phyloP scores from a whole-genome alignment of 1,140 invertebrate genomes.

The Meloidogyne hapla region DNA sequence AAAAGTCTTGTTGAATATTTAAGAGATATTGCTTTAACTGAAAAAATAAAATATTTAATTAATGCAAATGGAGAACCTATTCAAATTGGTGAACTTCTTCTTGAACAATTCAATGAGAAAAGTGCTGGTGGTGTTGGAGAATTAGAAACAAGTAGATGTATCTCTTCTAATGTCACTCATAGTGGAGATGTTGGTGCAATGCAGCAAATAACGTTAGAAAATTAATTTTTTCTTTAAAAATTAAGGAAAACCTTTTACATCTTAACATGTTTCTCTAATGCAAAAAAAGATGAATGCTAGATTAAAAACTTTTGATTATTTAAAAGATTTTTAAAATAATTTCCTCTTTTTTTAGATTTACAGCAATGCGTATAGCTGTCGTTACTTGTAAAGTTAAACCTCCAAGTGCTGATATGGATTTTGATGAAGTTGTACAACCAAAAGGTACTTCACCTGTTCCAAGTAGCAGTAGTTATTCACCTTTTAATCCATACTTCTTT shows the following conservation, averaged over 20 bases:
- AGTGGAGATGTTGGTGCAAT: constrained; percentile 61
- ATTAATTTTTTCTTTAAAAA: background rate
- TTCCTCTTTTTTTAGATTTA: constrained; percentile 42
- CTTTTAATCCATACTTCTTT: constrained; percentile 12
- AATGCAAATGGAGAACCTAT: constrained; percentile 52
- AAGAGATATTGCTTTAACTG: constrained; percentile 49
- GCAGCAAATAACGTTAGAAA: constrained; percentile 56
- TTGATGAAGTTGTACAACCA: constrained; percentile 29
- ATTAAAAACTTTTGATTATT: too few species aligned
- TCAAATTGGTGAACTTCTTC: constrained; percentile 52
- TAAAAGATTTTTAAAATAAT: too few species aligned
- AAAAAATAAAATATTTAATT: constrained; percentile 62
- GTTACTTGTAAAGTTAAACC: constrained; percentile 64
- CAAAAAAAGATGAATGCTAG: too few species aligned
- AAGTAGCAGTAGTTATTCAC: constrained; percentile 15
- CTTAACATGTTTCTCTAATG: too few species aligned
- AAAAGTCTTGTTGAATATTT: constrained; percentile 50
- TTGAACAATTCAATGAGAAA: constrained; percentile 43
- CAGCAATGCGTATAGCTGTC: constrained; percentile 63
- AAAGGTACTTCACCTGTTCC: constrained; percentile 19
- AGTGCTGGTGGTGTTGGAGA: constrained; percentile 38
- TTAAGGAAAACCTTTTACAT: too few species aligned
- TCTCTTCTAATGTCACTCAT: constrained; percentile 63
- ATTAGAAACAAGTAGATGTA: constrained; percentile 50
- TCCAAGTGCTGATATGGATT: constrained; percentile 53